Conservation (phyloP, 2,113 vertebrate species). For the Carettochelys insculpta region DNA sequence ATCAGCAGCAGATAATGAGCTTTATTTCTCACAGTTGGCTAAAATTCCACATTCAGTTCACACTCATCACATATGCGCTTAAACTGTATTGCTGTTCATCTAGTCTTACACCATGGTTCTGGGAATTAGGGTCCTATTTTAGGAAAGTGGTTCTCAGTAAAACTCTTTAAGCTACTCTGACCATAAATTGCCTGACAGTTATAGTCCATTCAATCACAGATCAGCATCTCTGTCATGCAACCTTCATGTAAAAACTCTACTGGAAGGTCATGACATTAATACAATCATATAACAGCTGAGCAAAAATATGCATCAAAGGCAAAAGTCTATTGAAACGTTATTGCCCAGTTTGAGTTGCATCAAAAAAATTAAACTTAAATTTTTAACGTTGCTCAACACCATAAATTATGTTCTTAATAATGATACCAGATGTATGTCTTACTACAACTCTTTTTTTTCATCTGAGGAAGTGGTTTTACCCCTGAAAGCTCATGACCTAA, state of each 20-base stretch:
- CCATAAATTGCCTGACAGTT: neutral
- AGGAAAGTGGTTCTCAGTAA: neutral
- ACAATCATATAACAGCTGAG: neutral
- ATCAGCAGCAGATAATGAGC: constrained; percentile 27
- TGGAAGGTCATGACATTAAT: neutral
- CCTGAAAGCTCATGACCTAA: no score
- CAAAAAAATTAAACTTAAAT: neutral
- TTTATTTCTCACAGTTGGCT: constrained; percentile 2
- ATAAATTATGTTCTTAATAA: neutral
- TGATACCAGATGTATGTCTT: neutral
- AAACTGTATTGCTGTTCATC: neutral
- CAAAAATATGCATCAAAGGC: neutral
- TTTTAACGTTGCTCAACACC: neutral
- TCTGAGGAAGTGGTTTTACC: no score
- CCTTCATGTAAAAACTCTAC: neutral
- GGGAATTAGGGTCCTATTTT: neutral
- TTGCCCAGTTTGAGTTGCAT: no score
- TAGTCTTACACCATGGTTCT: neutral
- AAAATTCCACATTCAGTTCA: neutral
- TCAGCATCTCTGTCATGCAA: neutral
- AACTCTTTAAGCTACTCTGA: neutral
- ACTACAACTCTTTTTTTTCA: no score
- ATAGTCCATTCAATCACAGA: constrained; percentile 4
- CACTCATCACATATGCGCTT: neutral
- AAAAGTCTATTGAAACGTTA: no score